Conservation (phyloP, 1,140 invertebrate species). For the Arion vulgaris region DNA sequence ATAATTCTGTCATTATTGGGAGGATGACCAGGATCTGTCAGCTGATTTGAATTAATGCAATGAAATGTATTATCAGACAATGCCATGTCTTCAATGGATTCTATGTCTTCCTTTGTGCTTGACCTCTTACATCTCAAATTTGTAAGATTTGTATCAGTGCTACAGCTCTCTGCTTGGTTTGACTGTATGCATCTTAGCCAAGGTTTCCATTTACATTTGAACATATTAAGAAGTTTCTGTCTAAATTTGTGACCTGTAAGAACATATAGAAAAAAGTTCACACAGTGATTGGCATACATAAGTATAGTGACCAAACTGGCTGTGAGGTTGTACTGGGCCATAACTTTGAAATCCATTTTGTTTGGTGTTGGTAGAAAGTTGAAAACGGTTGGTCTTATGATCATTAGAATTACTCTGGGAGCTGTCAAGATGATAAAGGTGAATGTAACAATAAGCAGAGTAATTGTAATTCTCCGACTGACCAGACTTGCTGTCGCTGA, state of each 20-base stretch:
- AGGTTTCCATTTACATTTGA: neutral
- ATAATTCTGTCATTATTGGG: neutral
- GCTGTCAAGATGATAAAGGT: conserved; percentile 55
- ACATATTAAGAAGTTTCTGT: conserved; percentile 66
- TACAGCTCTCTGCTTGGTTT: neutral
- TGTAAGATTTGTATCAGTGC: neutral
- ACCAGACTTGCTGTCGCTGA: neutral
- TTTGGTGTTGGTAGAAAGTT: conserved; percentile 42
- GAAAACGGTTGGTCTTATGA: conserved; percentile 49
- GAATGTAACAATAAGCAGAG: conserved; percentile 56
- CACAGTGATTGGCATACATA: conserved; percentile 61
- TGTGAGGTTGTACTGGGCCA: conserved; percentile 50
- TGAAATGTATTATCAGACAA: neutral
- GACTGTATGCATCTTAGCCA: neutral
- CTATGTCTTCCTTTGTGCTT: neutral
- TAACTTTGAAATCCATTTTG: conserved; percentile 41
- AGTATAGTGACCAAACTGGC: conserved; percentile 50
- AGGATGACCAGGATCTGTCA: neutral
- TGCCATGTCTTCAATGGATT: neutral
- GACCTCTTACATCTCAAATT: neutral
- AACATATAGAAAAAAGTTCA: conserved; percentile 67
- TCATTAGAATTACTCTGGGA: conserved; percentile 54
- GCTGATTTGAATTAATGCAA: neutral
- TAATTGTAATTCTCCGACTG: conserved; percentile 53
- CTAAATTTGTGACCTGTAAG: conserved; percentile 61